These are phyloP conservation scores for Timema podura DNA, from an alignment of 2,888 invertebrate genomes.

Conservation along the genomic window DNA sequence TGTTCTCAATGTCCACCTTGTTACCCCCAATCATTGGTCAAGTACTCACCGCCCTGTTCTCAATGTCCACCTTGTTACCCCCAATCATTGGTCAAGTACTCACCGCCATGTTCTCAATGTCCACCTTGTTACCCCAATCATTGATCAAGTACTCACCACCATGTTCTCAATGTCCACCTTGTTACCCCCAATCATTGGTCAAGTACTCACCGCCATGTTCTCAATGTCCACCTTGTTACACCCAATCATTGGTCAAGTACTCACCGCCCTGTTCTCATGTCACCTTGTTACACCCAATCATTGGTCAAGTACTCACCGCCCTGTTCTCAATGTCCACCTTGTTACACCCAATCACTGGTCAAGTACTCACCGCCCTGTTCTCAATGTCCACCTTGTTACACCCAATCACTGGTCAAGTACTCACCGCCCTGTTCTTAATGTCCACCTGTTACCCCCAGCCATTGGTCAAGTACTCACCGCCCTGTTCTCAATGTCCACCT, in stretches of 20 bases:
- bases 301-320: constrained; percentile 55
- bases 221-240: constrained; percentile 96
- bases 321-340: constrained; percentile 92
- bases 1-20: constrained; percentile 90
- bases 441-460: constrained; percentile 83
- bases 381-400: constrained; percentile 96
- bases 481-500: constrained; percentile 88
- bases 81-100: constrained; percentile 38
- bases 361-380: constrained; percentile 69
- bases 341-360: constrained; percentile 56
- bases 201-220: constrained; percentile 69
- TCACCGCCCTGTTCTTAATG: constrained; percentile 81
- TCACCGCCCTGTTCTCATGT: constrained; percentile 85
- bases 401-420: constrained; percentile 35
- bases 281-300: constrained; percentile 76
- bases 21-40: constrained; percentile 59
- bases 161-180: constrained; percentile 92
- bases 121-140: constrained; percentile 84
- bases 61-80: constrained; percentile 95
- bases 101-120: constrained; percentile 84
- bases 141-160: constrained; percentile 55
- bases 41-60: constrained; percentile 73
- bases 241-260: constrained; percentile 35
- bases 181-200: constrained; percentile 61
- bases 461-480: constrained; percentile 55